phyloP scores from a whole-genome alignment of 2,888 invertebrate genomes.

The Aplocera efformata region DNA sequence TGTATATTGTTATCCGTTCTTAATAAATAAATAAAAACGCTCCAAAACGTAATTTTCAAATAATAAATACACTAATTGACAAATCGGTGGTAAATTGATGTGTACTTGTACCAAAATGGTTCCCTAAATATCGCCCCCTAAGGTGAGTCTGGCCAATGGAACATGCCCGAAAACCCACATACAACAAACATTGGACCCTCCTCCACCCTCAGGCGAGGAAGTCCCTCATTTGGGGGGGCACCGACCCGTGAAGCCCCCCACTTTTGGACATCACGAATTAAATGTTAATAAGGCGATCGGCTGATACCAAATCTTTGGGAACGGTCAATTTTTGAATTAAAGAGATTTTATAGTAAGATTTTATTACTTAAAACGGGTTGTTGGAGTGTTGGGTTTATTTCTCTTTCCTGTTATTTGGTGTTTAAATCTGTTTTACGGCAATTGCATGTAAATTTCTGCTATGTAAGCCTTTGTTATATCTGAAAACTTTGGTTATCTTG shows the following conservation, averaged over 20 bases:
- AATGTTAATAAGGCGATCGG: constrained; percentile 74
- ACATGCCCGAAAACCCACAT: constrained; percentile 38
- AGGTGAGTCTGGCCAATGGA: constrained; percentile 51
- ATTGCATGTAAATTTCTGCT: background rate
- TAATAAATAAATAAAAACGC: constrained; percentile 6
- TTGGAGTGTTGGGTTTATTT: constrained; percentile 24
- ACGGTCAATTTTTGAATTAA: constrained; percentile 34
- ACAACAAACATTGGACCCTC: constrained; percentile 48
- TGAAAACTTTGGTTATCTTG: too few relatives aligned
- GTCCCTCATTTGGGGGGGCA: constrained; percentile 74
- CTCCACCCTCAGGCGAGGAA: constrained; percentile 67
- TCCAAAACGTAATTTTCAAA: constrained; percentile 1
- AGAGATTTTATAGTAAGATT: constrained; percentile 28
- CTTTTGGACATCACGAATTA: constrained; percentile 70
- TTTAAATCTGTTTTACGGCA: constrained; percentile 19
- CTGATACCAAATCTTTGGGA: constrained; percentile 50
- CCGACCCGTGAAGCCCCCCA: constrained; percentile 72
- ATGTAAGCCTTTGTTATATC: background rate
- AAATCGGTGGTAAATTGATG: background rate
- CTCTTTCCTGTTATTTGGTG: constrained; percentile 24
- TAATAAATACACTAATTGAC: too few relatives aligned
- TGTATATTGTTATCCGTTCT: constrained; percentile 17
- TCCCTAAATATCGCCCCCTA: constrained; percentile 36
- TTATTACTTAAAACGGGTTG: constrained; percentile 27
- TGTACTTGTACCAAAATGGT: constrained; percentile 23